Evolutionary conservation across 2,797 vertebrate species (phyloP).

Genomic region (Triplophysa yarkandensis): DNA sequence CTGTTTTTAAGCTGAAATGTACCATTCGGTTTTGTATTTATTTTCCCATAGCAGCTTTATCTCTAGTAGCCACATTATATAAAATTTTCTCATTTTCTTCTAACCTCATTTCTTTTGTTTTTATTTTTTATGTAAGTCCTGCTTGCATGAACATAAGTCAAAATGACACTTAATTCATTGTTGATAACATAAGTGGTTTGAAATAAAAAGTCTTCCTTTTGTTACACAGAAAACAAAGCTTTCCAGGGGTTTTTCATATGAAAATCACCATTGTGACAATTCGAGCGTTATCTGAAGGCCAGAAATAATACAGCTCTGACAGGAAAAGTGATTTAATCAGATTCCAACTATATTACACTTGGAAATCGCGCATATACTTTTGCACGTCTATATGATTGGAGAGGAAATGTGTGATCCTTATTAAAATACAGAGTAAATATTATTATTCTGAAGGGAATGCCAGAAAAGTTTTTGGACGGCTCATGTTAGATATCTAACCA

Average conservation of each 20-base stretch:
- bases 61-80: neutral
- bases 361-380: conserved; percentile 16
- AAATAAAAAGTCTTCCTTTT: neutral
- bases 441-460: neutral
- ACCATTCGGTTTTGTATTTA: neutral
- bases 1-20: neutral
- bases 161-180: neutral
- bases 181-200: neutral
- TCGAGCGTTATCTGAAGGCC: conserved; percentile 6
- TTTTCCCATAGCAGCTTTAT: neutral
- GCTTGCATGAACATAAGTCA: neutral
- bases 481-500: neutral
- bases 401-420: neutral
- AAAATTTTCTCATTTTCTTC: neutral
- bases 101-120: neutral
- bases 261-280: conserved; percentile 18
- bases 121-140: neutral
- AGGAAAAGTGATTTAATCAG: conserved; percentile 23
- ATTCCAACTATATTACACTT: conserved; percentile 22
- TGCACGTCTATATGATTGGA: neutral
- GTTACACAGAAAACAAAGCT: neutral
- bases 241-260: conserved; percentile 7
- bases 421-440: conserved; percentile 19
- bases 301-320: conserved; percentile 6
- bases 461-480: neutral